Evolutionary conservation across 2,113 vertebrate species (phyloP), one percentile per base, ranked within the genome.

Genomic region (Oncorhynchus kisutch): DNA sequence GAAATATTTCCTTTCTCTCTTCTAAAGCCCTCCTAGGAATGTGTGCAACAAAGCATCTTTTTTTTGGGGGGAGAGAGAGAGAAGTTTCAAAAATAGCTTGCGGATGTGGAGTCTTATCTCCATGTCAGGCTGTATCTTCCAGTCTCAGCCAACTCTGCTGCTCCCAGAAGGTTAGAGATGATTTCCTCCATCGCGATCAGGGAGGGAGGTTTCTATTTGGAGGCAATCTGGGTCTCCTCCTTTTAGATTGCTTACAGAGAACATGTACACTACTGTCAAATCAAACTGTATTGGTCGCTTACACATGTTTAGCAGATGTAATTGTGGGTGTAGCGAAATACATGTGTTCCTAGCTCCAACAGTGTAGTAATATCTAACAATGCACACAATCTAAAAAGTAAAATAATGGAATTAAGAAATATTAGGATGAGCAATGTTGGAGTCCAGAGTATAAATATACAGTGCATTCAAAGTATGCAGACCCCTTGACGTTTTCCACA

Each of bases 61-160:
- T 67, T 72, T 86, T 74, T 70, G 70, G 80, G 67, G 81, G 77
- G 57, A 31, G 79, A 39, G 29, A 4, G 31, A 34, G 31, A 34
- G n/a, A n/a, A n/a, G n/a, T 79, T 73, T 78, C 79, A 86, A 86
- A 90, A 90, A 91, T 89, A 87, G 85, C 79, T 73, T 73, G 60
- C 71, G 79, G 80, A 48, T 81, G 80, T 68, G 79, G 77, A 74
- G 78, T 75, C 72, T 66, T 48, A 73, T 85, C 73, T 29, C 39
- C 24, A 82, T 80, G 73, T 89, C 77, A 72, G 77, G 75, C 75
- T 78, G 57, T 60, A 66, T 80, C 73, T 74, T 72, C 78, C 79
- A 79, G 57, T 76, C 79, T 65, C 64, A 71, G 78, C 62, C 29
- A 65, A 66, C 20, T 67, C 71, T 74, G 68, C 39, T 49, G 9